A percentile compares a stretch with the other conserved stretches of the same genome.
Evolutionary conservation across 2,797 vertebrate species (phyloP).

Genomic region (Lindbergichthys nudifrons): DNA sequence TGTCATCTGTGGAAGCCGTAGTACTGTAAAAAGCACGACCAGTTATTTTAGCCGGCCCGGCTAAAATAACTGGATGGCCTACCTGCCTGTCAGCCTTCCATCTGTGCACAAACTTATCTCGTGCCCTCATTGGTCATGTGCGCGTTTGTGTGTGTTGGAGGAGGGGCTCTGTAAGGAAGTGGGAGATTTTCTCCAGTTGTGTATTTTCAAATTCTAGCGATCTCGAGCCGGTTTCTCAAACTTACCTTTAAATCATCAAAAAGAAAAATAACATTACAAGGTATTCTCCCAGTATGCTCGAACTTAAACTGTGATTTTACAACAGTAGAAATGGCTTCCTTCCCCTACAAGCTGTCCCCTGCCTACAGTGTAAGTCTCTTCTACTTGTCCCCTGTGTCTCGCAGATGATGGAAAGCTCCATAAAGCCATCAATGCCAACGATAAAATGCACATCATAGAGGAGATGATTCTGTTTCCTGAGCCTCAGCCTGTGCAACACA

Average conservation of each 20-base stretch:
- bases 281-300: neutral
- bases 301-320: neutral
- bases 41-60: too few species aligned
- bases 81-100: too few species aligned
- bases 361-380: neutral
- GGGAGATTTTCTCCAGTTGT: too few species aligned
- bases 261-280: neutral
- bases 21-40: too few species aligned
- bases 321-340: neutral
- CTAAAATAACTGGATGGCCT: too few species aligned
- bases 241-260: neutral
- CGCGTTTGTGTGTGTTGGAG: too few species aligned
- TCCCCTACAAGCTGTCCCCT: neutral
- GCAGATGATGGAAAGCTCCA: slow-evolving; percentile 91
- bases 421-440: slow-evolving; percentile 88
- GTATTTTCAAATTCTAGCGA: too few species aligned
- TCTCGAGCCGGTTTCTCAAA: too few species aligned
- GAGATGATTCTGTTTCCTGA: slow-evolving; percentile 88
- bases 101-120: too few species aligned
- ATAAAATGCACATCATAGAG: slow-evolving; percentile 89
- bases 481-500: slow-evolving; percentile 88
- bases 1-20: too few species aligned
- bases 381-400: slow-evolving; percentile 8
- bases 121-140: too few species aligned
- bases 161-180: too few species aligned